Conservation (phyloP, 2,113 vertebrate genomes). For the Formicarius rufipectus region DNA sequence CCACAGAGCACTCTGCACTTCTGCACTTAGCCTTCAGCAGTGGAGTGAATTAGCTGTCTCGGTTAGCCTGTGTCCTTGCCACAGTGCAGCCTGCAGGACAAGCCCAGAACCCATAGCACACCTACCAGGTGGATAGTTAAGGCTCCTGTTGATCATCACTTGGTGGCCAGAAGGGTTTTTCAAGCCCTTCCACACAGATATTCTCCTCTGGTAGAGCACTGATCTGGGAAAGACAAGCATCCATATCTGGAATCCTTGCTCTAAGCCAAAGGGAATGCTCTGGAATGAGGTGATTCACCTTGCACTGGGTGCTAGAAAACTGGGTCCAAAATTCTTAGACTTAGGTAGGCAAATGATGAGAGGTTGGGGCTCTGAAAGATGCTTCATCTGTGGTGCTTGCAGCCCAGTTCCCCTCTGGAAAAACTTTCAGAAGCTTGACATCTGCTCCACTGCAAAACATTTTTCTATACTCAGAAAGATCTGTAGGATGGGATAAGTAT, state of each 20-base stretch:
- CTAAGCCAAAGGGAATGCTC: neutral
- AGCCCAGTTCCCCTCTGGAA: neutral
- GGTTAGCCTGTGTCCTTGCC: neutral
- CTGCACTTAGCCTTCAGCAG: neutral
- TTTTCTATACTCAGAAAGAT: neutral
- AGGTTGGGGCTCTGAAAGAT: neutral
- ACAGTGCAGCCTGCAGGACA: neutral
- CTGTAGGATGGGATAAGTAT: neutral
- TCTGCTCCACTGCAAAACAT: neutral
- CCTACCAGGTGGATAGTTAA: fast-evolving
- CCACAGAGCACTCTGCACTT: neutral
- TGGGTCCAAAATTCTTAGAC: neutral
- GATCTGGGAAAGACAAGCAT: neutral
- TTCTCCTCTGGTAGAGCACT: neutral
- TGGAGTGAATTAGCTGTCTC: neutral
- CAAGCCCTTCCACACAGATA: fast-evolving
- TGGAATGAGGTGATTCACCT: neutral
- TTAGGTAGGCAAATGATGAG: neutral
- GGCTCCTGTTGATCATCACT: neutral
- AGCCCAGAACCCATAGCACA: neutral
- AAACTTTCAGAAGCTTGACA: neutral
- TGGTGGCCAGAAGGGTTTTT: neutral
- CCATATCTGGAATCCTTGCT: neutral
- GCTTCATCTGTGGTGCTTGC: neutral
- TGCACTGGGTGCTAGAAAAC: neutral